Evolutionary conservation across 2,113 vertebrate species (phyloP).

Genomic region (Oenanthe oenanthe): DNA sequence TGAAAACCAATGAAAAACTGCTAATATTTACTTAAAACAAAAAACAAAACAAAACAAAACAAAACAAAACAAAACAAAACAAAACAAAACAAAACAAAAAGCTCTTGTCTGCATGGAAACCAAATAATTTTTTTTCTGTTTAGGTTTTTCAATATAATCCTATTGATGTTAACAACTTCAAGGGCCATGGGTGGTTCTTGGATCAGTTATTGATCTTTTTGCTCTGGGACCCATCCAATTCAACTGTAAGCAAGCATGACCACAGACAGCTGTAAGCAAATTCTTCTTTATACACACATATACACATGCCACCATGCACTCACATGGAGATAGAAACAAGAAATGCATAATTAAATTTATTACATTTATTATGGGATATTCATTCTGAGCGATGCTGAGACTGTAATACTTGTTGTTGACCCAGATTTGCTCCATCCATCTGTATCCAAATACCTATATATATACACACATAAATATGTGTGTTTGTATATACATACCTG

Average conservation of each 20-base stretch:
- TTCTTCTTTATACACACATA: neutral
- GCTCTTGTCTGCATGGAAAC: neutral
- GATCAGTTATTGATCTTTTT: neutral
- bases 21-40: neutral
- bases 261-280: neutral
- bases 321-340: neutral
- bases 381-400: neutral
- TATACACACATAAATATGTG: neutral
- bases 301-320: accelerated
- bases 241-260: neutral
- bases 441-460: neutral
- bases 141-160: conserved; percentile 15
- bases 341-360: neutral
- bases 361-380: neutral
- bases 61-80: no score
- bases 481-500: accelerated
- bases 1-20: neutral
- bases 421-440: accelerated
- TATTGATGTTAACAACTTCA: neutral
- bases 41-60: no score
- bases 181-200: neutral
- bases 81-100: neutral
- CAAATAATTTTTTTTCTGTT: neutral
- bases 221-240: neutral
- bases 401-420: neutral